Conservation (phyloP, 2,113 vertebrate genomes). For the Motacilla alba region DNA sequence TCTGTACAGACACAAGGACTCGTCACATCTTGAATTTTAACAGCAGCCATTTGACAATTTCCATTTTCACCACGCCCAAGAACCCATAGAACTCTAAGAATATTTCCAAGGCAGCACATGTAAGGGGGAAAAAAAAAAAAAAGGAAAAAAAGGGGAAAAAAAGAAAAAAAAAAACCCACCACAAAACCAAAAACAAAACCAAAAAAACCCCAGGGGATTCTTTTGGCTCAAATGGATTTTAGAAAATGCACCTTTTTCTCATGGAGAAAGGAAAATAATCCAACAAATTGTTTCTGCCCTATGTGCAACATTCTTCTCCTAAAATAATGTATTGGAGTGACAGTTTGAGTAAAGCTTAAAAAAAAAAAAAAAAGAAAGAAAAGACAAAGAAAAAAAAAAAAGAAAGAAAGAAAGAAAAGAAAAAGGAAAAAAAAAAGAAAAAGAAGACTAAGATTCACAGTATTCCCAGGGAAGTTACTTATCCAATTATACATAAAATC, state of each 20-base stretch:
- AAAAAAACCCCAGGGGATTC: not conserved
- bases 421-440: not conserved
- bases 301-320: not conserved
- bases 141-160: accelerated
- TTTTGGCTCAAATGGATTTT: not conserved
- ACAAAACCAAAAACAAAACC: not conserved
- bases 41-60: not conserved
- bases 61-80: not conserved
- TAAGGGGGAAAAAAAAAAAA: accelerated
- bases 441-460: not conserved
- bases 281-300: not conserved
- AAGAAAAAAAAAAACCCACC: not conserved
- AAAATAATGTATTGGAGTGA: not conserved
- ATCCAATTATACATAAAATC: not conserved
- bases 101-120: not conserved
- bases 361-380: not conserved
- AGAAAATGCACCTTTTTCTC: not conserved
- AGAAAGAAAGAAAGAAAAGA: not conserved
- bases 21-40: not conserved
- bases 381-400: not conserved
- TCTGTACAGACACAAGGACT: not conserved
- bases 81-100: not conserved
- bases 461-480: not conserved
- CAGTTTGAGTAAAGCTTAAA: not conserved
- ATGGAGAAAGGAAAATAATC: not conserved